phyloP scores from a whole-genome alignment of 2,888 invertebrate species.

The Limnephilus auricula region DNA sequence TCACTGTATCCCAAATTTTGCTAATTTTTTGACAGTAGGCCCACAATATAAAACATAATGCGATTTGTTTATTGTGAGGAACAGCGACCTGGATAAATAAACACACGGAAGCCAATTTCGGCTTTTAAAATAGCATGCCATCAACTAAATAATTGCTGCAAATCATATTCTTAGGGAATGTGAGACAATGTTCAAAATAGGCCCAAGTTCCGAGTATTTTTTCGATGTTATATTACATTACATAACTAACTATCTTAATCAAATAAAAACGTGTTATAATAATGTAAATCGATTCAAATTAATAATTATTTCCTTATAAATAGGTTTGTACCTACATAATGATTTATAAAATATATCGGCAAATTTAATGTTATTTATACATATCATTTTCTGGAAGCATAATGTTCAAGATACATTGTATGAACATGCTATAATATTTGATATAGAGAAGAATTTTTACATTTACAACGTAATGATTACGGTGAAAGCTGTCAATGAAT shows the following conservation, averaged over 20 bases:
- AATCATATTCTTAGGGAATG: not conserved
- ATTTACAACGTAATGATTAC: not conserved
- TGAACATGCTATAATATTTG: not conserved
- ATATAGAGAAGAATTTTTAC: not conserved
- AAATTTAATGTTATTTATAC: not conserved
- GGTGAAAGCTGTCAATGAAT: too few relatives aligned
- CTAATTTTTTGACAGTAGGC: not conserved
- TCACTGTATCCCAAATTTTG: not conserved
- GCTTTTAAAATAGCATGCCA: not conserved
- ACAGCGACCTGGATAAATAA: not conserved
- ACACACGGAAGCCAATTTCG: not conserved
- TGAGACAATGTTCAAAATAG: not conserved
- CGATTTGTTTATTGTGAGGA: not conserved
- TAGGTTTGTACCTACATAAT: not conserved
- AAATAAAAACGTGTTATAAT: not conserved
- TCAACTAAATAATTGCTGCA: not conserved
- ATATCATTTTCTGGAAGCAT: constrained; percentile 1
- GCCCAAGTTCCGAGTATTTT: not conserved
- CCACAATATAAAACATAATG: not conserved
- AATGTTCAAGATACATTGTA: constrained; percentile 2
- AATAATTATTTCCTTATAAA: not conserved
- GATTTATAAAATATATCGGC: not conserved
- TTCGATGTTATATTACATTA: not conserved
- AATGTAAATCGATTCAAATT: not conserved
- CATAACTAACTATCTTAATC: not conserved